A percentile compares a stretch with the other conserved stretches of the same genome.
phyloP scores from a whole-genome alignment of 2,113 vertebrate species.

The Ceratotherium simum region DNA sequence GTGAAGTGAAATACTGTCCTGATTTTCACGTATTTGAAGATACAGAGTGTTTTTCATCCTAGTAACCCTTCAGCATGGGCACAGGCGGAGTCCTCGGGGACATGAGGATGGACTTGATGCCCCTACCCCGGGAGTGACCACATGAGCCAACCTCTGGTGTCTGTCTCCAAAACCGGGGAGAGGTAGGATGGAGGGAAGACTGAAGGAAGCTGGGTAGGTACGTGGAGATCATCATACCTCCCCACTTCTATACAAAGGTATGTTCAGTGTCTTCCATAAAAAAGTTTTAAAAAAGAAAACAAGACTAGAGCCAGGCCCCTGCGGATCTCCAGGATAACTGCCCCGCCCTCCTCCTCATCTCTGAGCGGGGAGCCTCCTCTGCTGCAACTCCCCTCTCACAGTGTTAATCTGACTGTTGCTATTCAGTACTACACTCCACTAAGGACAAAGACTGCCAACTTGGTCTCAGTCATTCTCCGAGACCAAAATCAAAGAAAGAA shows the following conservation, averaged over 20 bases:
- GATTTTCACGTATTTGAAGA: neutral
- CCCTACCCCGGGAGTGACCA: too few relatives aligned
- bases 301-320: neutral
- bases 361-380: too few relatives aligned
- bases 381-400: neutral
- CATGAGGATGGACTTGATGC: neutral
- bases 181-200: neutral
- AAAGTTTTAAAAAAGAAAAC: neutral
- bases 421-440: neutral
- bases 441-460: neutral
- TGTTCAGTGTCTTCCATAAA: neutral
- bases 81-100: neutral
- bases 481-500: neutral
- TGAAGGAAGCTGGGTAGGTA: accelerated
- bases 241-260: neutral
- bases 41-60: neutral
- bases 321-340: neutral
- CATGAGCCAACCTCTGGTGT: too few relatives aligned
- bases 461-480: neutral
- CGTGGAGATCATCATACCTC: neutral
- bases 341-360: too few relatives aligned
- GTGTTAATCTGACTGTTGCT: neutral
- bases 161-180: too few relatives aligned
- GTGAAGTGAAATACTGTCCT: neutral
- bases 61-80: neutral